These are phyloP conservation scores for Pseudorhombus dupliciocellatus DNA, from an alignment of 2,113 vertebrate species.

Conservation along the genomic window DNA sequence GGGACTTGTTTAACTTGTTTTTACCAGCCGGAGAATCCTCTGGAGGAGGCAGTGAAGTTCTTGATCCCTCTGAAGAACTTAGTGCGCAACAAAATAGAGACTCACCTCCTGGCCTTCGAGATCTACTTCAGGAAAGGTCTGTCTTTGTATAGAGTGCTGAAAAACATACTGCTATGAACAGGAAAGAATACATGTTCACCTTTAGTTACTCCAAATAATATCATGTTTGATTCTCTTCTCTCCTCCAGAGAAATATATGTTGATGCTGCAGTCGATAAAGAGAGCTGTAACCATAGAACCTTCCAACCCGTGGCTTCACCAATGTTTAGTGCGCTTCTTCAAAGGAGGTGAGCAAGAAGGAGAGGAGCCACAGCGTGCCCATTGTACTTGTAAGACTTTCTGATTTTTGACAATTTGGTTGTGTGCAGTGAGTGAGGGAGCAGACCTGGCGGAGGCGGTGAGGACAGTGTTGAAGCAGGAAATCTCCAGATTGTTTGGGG, in stretches of 20 bases:
- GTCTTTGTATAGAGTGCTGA: not conserved
- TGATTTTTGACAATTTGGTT: not conserved
- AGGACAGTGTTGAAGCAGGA: conserved; percentile 93
- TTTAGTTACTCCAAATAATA: not conserved
- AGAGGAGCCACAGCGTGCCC: not conserved
- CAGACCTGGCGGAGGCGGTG: conserved; percentile 87
- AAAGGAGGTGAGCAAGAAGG: conserved; percentile 81
- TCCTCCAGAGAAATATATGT: conserved; percentile 88
- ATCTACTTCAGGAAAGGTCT: conserved; percentile 97
- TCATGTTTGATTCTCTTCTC: not conserved
- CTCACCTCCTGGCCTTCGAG: conserved; percentile 95
- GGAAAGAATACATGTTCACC: not conserved
- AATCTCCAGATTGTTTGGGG: conserved; percentile 92
- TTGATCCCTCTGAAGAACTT: conserved; percentile 93
- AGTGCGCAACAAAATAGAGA: conserved; percentile 92
- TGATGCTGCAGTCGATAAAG: conserved; percentile 95
- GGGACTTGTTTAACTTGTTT: not conserved
- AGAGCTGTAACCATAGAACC: conserved; percentile 90
- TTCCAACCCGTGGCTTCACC: conserved; percentile 93
- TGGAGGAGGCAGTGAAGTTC: conserved; percentile 97
- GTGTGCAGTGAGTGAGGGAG: conserved; percentile 85
- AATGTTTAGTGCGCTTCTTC: conserved; percentile 94
- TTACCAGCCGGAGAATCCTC: conserved; percentile 88
- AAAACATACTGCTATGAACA: not conserved
- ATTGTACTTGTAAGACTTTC: no score